A percentile compares a stretch with the other conserved stretches of the same genome.
Conservation (phyloP, 2,888 invertebrate species). For the Steinernema carpocapsae region DNA sequence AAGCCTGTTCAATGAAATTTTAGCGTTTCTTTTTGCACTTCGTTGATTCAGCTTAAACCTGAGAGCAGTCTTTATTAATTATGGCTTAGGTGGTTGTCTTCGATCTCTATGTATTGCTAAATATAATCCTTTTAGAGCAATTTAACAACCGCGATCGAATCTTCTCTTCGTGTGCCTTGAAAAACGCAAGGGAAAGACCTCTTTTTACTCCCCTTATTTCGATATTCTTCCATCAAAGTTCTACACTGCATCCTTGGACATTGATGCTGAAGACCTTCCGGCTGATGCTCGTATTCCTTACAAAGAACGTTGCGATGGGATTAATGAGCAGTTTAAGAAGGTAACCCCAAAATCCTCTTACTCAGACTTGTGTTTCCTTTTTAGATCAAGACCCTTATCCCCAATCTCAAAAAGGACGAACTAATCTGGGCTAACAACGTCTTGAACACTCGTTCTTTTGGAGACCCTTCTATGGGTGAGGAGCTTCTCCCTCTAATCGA, state of each 20-base stretch:
- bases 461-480: slow-evolving; percentile 21
- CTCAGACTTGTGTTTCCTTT: background rate
- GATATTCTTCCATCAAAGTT: slow-evolving; percentile 12
- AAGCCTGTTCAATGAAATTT: too few species aligned
- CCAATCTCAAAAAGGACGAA: slow-evolving; percentile 25
- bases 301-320: background rate
- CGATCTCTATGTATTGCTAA: background rate
- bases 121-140: background rate
- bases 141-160: slow-evolving; percentile 9
- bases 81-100: too few species aligned
- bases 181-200: slow-evolving; percentile 18
- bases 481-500: slow-evolving; percentile 29
- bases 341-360: background rate
- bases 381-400: slow-evolving; percentile 1
- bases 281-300: slow-evolving; percentile 1
- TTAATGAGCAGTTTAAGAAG: slow-evolving; percentile 24
- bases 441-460: slow-evolving; percentile 18
- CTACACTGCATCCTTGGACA: slow-evolving; percentile 28
- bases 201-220: slow-evolving; percentile 12
- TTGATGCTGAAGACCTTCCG: slow-evolving; percentile 14
- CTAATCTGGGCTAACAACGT: slow-evolving; percentile 21
- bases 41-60: too few species aligned
- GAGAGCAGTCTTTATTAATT: too few species aligned
- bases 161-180: slow-evolving; percentile 1
- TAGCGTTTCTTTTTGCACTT: too few species aligned